Base-by-base conservation (phyloP, 2,888 invertebrate genomes). In the Loripinus fragilis region DNA sequence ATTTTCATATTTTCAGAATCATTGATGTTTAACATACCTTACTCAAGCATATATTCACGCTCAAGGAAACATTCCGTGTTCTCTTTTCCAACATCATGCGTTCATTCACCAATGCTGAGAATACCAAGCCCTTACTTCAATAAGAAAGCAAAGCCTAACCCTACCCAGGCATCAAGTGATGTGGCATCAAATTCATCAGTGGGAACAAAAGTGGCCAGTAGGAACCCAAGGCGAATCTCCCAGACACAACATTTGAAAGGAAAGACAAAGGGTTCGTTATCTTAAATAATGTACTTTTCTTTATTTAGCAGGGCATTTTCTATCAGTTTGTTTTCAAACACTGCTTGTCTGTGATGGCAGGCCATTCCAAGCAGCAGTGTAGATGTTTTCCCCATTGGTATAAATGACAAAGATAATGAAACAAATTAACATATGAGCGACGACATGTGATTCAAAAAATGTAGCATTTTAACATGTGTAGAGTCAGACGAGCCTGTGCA, bases 91-190 rank as follows among this genome's bases (percentile, higher is more conserved):
- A 60, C 60, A 30, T 60, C 60, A 12, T 60, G 60, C 33, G 60
- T 60, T 60, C 60, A 60, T 20, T 60, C 60, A 20, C 60, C 60
- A 20, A 60, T 60, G 30, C 33, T 28, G 10, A 30, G 60, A 60
- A 60, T 60, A 8, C 60, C 60, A 17, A 60, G 60, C 20, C 60
- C 60, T 2, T 60, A 60, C 15, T 15, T 15, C 52, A 52, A n/a
- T 8, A 20, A 20, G 17, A 45, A 12, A 20, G 17, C 45, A 20
- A 45, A 20, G 45, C 45, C 45, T 12, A 45, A 7, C 7, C n/a
- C n/a, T n/a, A n/a, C n/a, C n/a, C n/a, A n/a, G n/a, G n/a, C n/a
- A n/a, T n/a, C n/a, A n/a, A n/a, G n/a, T n/a, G n/a, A 20, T 20
- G 20, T 17, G 17, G 2, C 17, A 20, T 15, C n/a, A 45, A 45